Base-by-base conservation (phyloP, 2,113 vertebrate species). In the Raja brachyura region DNA sequence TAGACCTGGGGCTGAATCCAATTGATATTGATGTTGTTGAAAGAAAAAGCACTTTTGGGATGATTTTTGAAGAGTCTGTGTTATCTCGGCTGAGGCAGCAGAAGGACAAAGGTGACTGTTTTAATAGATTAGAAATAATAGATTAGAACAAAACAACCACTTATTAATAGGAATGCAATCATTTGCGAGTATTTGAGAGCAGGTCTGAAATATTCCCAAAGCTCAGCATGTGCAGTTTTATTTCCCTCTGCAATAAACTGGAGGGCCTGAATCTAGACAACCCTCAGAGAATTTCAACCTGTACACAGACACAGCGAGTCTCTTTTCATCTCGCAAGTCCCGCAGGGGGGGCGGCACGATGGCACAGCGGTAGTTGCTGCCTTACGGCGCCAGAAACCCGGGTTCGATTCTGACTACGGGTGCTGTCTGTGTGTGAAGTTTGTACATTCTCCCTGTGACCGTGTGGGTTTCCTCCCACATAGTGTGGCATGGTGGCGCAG, bases 1-100 rank as follows among this genome's bases (percentile, higher is more conserved):
- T 28, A 90, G 88, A 28, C 90, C 66, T 6, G 63, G 28, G 90
- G 90, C 68, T 73, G 90, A 70, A 92, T 92, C 66, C 90, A 92
- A 92, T 92, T 73, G 90, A 28, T 92, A 92, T 54, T 39, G 68
- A 92, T 73, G 68, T 25, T 28, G 33, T 92, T 25, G 33, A 48
- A 22, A 54, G 39, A 92, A 54, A 28, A 92, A 70, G n/a, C 20
- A 25, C 33, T 28, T 54, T 63, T 73, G 66, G 18, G 66, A 13
- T 73, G 90, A 74, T 92, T 92, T 92, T 92, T 22, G 73, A 92
- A 22, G 88, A 31, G n/a, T 25, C 31, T 25, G 31, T 73, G 39
- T 92, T 92, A 68, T 92, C 66, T 73, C 54, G 33, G 4, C 22
- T 48, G 66, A 5, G 31, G 25, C 20, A 28, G 33, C 70, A 73